Base-by-base conservation (phyloP, 53 echinoderm and acorn worm species). In the Holothuria scabra region DNA sequence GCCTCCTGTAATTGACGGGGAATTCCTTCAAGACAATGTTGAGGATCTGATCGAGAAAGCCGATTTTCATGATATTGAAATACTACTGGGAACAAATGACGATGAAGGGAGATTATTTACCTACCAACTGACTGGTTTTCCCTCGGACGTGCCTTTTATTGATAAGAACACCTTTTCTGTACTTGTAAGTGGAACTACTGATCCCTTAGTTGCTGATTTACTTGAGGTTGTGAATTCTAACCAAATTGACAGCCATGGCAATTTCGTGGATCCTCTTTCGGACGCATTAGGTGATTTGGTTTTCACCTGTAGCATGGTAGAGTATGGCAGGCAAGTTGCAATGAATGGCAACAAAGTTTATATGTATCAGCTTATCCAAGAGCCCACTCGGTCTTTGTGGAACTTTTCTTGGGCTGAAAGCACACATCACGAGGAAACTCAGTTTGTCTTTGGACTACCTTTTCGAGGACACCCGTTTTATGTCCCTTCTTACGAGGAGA, bases 361-460 rank as follows among this genome's bases (percentile, higher is more conserved):
- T 28, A 76, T 76, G 76, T 76, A 76, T 29, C 52, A 52, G 12
- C 23, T 76, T 23, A 76, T 56, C 12, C 49, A 52, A 11, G 52
- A 76, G 28, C 76, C 76, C 12, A 52, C 18, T 24, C n/a, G 76
- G 52, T 76, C 76, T 5, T 25, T 76, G 22, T 76, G n/a, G 1
- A 76, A 76, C 55, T 23, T 29, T 12, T 25, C 76, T 14, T 76
- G 76, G 76, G 12, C 52, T 16, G 28, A 46, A 12, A 24, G 28
- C 4, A 9, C 56, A 16, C 76, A 76, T 52, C 24, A 28, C 28
- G 56, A 76, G 28, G 56, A 52, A 12, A 14, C 52, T 2, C 76
- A 76, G 76, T 76, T 76, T 26, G 76, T 76, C 18, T 76, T 76
- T 14, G 76, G 76, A 8, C 13, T 76, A 48, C 76, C 76, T 25